These are phyloP conservation scores for Meiosimyza decipiens DNA, from an alignment of 2,888 invertebrate species.

Conservation along the genomic window DNA sequence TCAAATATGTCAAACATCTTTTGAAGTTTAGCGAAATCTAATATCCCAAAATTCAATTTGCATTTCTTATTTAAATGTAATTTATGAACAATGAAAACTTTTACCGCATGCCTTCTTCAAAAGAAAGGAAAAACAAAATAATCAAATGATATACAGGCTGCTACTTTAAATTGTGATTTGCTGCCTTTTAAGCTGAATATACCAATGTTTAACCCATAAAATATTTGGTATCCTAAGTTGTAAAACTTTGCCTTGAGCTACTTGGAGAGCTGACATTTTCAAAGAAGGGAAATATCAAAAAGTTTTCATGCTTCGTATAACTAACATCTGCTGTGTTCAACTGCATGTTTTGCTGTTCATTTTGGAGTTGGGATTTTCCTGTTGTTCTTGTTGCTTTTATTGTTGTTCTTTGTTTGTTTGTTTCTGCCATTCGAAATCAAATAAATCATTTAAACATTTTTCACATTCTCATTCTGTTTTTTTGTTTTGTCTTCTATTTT, in stretches of 20 bases:
- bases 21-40: too few species aligned
- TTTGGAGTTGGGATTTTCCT: neutral
- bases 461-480: neutral
- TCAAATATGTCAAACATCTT: too few species aligned
- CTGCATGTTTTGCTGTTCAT: neutral
- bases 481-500: neutral
- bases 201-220: neutral
- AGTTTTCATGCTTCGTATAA: neutral
- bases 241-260: constrained; percentile 21
- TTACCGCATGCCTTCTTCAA: too few species aligned
- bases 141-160: too few species aligned
- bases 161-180: too few species aligned
- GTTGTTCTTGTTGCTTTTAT: neutral
- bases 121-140: too few species aligned
- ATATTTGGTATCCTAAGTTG: neutral
- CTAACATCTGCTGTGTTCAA: neutral
- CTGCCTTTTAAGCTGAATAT: too few species aligned
- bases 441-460: constrained; percentile 29
- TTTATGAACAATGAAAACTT: too few species aligned
- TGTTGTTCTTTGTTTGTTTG: constrained; percentile 3
- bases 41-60: too few species aligned
- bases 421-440: constrained; percentile 21
- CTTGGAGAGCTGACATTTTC: neutral
- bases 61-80: too few species aligned
- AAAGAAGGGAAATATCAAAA: neutral